phyloP scores from a whole-genome alignment of 2,113 vertebrate species.

The Asarcornis scutulata region DNA sequence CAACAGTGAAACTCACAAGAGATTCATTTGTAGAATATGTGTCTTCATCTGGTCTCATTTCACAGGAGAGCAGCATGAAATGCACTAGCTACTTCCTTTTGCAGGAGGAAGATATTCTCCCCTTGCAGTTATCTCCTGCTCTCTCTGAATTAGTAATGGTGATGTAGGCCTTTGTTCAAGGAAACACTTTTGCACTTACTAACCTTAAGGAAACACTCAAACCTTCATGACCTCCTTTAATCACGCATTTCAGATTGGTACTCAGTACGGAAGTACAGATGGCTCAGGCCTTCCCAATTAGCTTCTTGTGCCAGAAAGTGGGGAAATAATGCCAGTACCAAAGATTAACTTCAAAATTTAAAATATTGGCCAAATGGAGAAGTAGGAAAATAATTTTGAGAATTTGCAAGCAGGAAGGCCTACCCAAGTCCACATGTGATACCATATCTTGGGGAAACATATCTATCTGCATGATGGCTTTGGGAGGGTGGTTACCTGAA shows the following conservation, averaged over 20 bases:
- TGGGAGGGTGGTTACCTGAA: background rate
- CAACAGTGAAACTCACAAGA: constrained; percentile 26
- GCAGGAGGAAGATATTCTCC: background rate
- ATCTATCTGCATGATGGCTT: background rate
- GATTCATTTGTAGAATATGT: constrained; percentile 5
- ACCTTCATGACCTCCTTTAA: background rate
- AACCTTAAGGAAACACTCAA: background rate
- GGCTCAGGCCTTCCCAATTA: background rate
- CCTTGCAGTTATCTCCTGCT: background rate
- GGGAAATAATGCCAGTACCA: background rate
- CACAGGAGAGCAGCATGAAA: background rate
- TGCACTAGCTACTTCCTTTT: background rate
- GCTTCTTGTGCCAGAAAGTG: background rate
- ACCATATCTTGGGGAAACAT: background rate
- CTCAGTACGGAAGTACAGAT: background rate
- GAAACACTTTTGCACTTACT: background rate
- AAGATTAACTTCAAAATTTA: background rate
- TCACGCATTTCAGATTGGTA: no score
- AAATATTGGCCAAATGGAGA: background rate
- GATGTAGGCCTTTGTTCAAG: background rate
- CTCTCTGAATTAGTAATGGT: constrained; percentile 17
- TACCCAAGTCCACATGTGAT: background rate
- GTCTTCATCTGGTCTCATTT: constrained; percentile 2
- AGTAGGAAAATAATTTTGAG: background rate
- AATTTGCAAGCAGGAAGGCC: background rate